A percentile compares a stretch with the other conserved stretches of the same genome.
Evolutionary conservation across 2,797 vertebrate species (phyloP).

Genomic region (Typhlichthys eigenmanni): DNA sequence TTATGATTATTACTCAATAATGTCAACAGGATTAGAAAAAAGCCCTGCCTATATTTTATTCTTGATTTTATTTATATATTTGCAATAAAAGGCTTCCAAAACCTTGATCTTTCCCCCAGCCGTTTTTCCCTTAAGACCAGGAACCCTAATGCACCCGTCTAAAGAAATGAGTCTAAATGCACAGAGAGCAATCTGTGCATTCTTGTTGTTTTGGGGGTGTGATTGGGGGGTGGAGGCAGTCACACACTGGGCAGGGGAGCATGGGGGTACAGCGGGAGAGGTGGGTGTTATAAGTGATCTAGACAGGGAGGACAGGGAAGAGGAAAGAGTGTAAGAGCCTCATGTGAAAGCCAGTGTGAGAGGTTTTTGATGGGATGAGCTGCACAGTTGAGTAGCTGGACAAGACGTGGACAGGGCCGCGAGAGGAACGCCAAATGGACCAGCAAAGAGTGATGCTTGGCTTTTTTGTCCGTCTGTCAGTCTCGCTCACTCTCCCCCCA

Average conservation of each 20-base stretch:
- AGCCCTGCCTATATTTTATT: conserved; percentile 11
- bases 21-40: conserved; percentile 7
- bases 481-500: conserved; percentile 16
- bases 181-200: background rate
- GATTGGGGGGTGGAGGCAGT: conserved; percentile 9
- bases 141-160: background rate
- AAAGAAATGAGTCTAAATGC: background rate
- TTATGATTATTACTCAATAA: conserved; percentile 31
- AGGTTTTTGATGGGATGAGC: conserved; percentile 53
- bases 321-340: conserved; percentile 30
- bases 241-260: conserved; percentile 19
- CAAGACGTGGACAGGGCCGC: conserved; percentile 49
- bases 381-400: conserved; percentile 31
- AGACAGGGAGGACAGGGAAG: conserved; percentile 16
- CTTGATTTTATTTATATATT: background rate
- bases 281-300: conserved; percentile 6
- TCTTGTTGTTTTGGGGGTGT: too few species aligned
- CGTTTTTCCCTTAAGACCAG: background rate
- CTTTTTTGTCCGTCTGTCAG: conserved; percentile 40
- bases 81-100: background rate
- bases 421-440: conserved; percentile 62
- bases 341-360: conserved; percentile 50
- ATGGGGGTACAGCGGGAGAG: conserved; percentile 9
- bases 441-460: conserved; percentile 37
- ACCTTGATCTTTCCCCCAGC: background rate